These are phyloP conservation scores for Griposia aprilina DNA, from an alignment of 2,888 invertebrate genomes.

Conservation along the genomic window DNA sequence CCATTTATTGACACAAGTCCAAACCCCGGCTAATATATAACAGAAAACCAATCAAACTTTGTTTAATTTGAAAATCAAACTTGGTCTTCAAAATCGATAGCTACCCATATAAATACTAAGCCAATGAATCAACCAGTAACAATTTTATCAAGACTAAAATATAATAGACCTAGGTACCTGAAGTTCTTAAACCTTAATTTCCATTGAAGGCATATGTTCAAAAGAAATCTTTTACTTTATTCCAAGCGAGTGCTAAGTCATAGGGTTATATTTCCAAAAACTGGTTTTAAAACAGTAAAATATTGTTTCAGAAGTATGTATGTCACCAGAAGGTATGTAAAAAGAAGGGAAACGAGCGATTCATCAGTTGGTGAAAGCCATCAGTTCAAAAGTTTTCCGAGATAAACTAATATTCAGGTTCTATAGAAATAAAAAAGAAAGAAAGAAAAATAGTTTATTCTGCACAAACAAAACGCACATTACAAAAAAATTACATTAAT, in stretches of 20 bases:
- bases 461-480: too few species aligned
- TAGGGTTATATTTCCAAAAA: background rate
- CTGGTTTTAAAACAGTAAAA: background rate
- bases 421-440: too few species aligned
- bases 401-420: background rate
- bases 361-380: background rate
- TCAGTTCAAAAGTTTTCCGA: background rate
- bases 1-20: background rate
- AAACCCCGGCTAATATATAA: background rate
- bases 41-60: slow-evolving; percentile 9
- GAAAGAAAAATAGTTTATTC: too few species aligned
- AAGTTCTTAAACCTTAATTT: slow-evolving; percentile 23
- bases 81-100: background rate
- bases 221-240: background rate
- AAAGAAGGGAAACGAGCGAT: background rate
- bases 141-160: slow-evolving; percentile 4
- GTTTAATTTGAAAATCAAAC: slow-evolving; percentile 5
- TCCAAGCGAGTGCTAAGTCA: background rate
- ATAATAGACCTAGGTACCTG: background rate
- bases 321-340: background rate
- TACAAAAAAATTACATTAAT: too few species aligned
- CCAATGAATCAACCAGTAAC: background rate
- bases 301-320: too few species aligned
- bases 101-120: background rate
- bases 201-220: slow-evolving; percentile 10